Evolutionary conservation across 1,140 invertebrate genomes (phyloP), one percentile per base, ranked within the genome.

Genomic region (Drosophila truncata): DNA sequence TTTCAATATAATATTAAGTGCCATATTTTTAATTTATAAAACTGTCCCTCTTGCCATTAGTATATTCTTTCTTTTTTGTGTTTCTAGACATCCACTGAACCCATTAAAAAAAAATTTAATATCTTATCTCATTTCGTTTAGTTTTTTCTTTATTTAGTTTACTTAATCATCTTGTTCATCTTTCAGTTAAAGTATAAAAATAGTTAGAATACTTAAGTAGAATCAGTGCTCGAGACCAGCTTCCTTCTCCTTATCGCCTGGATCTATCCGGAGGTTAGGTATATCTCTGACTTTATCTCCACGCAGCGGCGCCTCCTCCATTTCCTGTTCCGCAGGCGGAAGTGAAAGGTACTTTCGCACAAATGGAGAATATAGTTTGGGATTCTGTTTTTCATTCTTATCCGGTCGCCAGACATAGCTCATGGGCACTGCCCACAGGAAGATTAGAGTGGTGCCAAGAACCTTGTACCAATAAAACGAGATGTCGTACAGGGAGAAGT

Each of bases 391-490:
- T 16, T 79, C 67, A 18, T 79, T 35, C 13, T 72, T 50, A 37
- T 91, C 74, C 3, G 66, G 54, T 10, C 58, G 67, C 46, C 76
- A 84, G 4, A 94, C 72, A 60, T 84, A 93, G 59, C 93, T 93
- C 49, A 93, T 82, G 4, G 93, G 80, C 42, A 92, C 61, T 2
- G 96, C 96, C 23, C 96, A 93, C 1, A 94, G 50, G n/a, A 96
- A 94, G 0, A 95, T 94, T 0, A 95, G 93, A 0, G 94, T 29
- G 41, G 94, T 93, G 9, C 95, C 96, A 7, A 96, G 90, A 27
- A 94, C 93, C 11, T 95, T 94, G 58, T 95, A 95, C 93, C 94
- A 95, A 59, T 94, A 93, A 71, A 95, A 95, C 0, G 95, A 95
- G 63, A 95, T 91, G 80, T 93, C 93, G 57, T 94, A 95, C 4